Conservation (phyloP, 2,888 invertebrate species). For the Tuta absoluta region DNA sequence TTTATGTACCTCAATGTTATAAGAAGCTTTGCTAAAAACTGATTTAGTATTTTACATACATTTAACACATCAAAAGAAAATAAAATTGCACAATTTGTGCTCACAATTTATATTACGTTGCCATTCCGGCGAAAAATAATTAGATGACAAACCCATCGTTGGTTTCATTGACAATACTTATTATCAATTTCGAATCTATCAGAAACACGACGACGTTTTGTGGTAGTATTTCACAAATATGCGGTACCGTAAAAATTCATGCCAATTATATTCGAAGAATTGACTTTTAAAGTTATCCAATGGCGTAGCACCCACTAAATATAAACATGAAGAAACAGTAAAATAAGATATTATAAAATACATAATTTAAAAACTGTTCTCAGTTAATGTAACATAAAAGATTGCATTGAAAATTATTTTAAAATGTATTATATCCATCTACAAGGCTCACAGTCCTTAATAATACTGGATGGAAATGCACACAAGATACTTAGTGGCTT, state of each 20-base stretch:
- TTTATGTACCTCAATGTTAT: background rate
- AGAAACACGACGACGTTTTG: constrained; percentile 54
- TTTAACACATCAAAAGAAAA: constrained; percentile 63
- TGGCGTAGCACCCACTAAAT: constrained; percentile 35
- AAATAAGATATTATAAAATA: background rate
- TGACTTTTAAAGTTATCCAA: constrained; percentile 12
- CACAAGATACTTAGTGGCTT: constrained; percentile 47
- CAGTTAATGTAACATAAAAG: constrained; percentile 7
- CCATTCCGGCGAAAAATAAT: constrained; percentile 55
- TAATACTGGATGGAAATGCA: constrained; percentile 73
- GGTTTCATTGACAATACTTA: constrained; percentile 64
- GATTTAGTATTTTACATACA: constrained; percentile 43
- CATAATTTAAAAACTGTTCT: constrained; percentile 13
- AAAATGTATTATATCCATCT: constrained; percentile 42
- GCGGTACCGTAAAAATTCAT: background rate
- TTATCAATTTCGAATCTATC: constrained; percentile 79
- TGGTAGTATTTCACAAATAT: background rate
- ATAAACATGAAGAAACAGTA: constrained; percentile 30
- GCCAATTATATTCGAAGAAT: constrained; percentile 14
- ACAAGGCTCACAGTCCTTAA: constrained; percentile 63
- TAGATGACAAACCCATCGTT: constrained; percentile 54
- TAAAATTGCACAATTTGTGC: constrained; percentile 68
- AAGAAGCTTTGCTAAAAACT: background rate
- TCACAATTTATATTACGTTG: constrained; percentile 53
- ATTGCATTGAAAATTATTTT: constrained; percentile 33